These are phyloP conservation scores for Remorina albescens DNA, from an alignment of 2,797 vertebrate genomes.

Conservation along the genomic window DNA sequence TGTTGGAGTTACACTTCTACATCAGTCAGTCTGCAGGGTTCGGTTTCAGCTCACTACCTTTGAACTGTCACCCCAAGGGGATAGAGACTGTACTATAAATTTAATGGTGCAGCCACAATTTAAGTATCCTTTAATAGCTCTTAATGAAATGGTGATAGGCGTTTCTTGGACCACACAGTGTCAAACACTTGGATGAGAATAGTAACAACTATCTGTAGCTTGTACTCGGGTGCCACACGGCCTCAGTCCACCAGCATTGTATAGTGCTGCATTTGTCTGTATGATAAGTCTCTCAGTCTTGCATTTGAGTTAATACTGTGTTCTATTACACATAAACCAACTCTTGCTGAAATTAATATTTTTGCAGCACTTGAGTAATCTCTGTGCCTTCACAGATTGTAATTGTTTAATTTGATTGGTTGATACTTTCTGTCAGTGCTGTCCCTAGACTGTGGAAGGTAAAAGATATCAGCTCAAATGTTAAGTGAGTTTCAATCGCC, in stretches of 20 bases:
- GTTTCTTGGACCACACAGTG: conserved; percentile 62
- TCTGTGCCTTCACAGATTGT: conserved; percentile 48
- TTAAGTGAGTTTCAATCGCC: conserved; percentile 81
- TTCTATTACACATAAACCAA: conserved; percentile 18
- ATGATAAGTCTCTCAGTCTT: conserved; percentile 13
- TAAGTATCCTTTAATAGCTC: conserved; percentile 63
- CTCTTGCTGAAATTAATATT: conserved; percentile 35
- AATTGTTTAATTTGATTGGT: conserved; percentile 76
- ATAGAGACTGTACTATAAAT: conserved; percentile 32
- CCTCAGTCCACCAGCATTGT: conserved; percentile 5
- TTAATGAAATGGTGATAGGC: conserved; percentile 58
- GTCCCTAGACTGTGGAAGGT: conserved; percentile 71
- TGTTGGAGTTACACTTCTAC: conserved; percentile 55
- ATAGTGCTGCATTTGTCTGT: not conserved
- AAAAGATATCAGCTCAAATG: conserved; percentile 79
- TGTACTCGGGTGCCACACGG: conserved; percentile 14
- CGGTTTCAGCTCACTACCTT: conserved; percentile 57
- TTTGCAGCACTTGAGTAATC: conserved; percentile 53
- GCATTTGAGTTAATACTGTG: conserved; percentile 18
- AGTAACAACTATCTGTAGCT: conserved; percentile 14
- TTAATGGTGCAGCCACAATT: conserved; percentile 37
- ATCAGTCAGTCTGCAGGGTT: conserved; percentile 64
- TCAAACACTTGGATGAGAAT: conserved; percentile 41
- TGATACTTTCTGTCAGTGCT: conserved; percentile 70
- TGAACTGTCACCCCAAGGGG: conserved; percentile 67